Evolutionary conservation across 2,113 vertebrate species (phyloP).

Genomic region (Colistium nudipinnis): DNA sequence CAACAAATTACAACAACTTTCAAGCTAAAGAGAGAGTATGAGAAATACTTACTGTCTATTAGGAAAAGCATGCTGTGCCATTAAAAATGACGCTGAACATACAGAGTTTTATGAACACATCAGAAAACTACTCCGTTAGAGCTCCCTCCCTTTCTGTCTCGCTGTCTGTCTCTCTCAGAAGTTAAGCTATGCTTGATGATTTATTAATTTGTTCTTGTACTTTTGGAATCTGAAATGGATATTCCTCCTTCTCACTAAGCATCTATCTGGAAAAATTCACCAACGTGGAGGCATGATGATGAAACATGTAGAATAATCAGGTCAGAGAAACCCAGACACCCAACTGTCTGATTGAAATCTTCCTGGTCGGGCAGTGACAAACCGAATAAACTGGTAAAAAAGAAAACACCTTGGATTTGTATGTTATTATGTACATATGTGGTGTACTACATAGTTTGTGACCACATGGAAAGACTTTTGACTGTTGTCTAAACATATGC

Average conservation of each 20-base stretch:
- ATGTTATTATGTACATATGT: no score
- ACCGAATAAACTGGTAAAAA: no score
- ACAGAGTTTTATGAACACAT: background rate
- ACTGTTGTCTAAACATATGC: no score
- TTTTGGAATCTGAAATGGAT: background rate
- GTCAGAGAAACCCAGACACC: background rate
- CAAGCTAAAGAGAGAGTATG: no score
- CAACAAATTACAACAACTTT: no score
- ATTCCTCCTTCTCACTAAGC: constrained; percentile 1
- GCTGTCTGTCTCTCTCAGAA: constrained; percentile 15
- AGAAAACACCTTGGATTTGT: no score
- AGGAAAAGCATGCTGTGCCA: no score
- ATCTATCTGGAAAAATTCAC: constrained; percentile 55
- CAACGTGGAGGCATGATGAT: constrained; percentile 4
- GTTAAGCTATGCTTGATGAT: constrained; percentile 3
- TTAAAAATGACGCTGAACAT: background rate
- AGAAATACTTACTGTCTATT: no score
- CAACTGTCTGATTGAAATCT: background rate
- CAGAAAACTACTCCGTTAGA: constrained; percentile 6
- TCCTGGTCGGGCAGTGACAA: background rate
- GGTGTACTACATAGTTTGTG: background rate
- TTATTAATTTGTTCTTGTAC: background rate
- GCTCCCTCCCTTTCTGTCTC: background rate
- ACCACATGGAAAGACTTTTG: background rate
- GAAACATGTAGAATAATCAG: constrained; percentile 39